These are phyloP conservation scores for Proterorhinus semilunaris DNA, from an alignment of 2,113 vertebrate genomes.

Conservation along the genomic window DNA sequence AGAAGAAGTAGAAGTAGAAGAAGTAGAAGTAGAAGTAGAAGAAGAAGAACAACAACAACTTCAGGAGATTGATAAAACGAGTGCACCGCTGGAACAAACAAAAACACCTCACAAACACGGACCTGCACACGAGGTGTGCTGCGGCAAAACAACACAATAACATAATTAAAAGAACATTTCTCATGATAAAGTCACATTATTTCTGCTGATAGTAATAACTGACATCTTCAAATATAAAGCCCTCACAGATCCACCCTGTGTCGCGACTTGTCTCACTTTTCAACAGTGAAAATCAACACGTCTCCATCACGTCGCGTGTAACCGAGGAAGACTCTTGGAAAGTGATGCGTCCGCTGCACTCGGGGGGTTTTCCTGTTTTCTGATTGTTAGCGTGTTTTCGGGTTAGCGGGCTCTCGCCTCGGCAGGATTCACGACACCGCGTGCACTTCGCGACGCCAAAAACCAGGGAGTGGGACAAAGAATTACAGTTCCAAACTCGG, in stretches of 20 bases:
- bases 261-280: not conserved
- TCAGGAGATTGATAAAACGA: constrained; percentile 23
- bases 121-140: not conserved
- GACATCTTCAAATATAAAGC: not conserved
- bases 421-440: constrained; percentile 4
- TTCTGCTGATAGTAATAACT: not conserved
- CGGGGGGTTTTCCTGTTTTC: not conserved
- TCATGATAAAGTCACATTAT: not conserved
- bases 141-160: too few species aligned
- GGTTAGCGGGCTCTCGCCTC: not conserved
- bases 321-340: not conserved
- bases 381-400: constrained; percentile 3
- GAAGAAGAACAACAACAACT: too few species aligned
- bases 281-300: constrained; percentile 5
- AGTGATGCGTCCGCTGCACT: not conserved
- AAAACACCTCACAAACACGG: not conserved
- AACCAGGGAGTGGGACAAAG: not conserved
- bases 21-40: too few species aligned
- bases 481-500: not conserved
- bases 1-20: too few species aligned
- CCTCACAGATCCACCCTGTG: not conserved
- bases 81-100: not conserved
- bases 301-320: not conserved
- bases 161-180: too few species aligned
- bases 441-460: not conserved